A percentile compares a stretch with the other conserved stretches of the same genome.
phyloP scores from a whole-genome alignment of 2,113 vertebrate genomes.

The Macrotis lagotis region DNA sequence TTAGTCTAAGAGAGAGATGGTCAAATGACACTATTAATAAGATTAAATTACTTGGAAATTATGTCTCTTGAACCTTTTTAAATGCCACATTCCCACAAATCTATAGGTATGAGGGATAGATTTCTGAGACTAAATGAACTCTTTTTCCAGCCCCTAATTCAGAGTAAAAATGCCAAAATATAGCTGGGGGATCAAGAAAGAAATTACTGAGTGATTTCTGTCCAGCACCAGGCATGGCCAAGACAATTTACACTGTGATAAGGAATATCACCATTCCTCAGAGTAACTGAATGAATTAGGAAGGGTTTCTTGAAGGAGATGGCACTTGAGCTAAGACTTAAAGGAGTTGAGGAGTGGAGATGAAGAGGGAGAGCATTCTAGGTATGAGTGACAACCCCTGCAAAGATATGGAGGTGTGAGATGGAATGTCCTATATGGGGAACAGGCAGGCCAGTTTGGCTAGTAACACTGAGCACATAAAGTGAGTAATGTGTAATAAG shows the following conservation, averaged over 20 bases:
- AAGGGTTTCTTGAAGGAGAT: not conserved
- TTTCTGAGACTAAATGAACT: not conserved
- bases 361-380: not conserved
- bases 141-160: not conserved
- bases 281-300: not conserved
- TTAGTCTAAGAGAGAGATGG: too few species aligned
- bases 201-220: not conserved
- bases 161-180: not conserved
- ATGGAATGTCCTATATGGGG: not conserved
- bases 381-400: not conserved
- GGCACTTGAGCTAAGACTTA: not conserved
- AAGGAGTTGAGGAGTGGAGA: not conserved
- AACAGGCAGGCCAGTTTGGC: not conserved
- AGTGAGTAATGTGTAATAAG: not conserved
- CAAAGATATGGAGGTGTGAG: not conserved
- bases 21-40: too few species aligned
- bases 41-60: too few species aligned
- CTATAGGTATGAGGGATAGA: not conserved
- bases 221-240: not conserved
- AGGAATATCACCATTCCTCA: not conserved
- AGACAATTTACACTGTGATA: not conserved
- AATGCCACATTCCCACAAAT: not conserved
- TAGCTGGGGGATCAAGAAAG: not conserved
- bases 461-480: not conserved
- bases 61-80: too few species aligned